A percentile compares a stretch with the other conserved stretches of the same genome.
Evolutionary conservation across 2,888 invertebrate species (phyloP).

Genomic region (Apotomis betuletana): DNA sequence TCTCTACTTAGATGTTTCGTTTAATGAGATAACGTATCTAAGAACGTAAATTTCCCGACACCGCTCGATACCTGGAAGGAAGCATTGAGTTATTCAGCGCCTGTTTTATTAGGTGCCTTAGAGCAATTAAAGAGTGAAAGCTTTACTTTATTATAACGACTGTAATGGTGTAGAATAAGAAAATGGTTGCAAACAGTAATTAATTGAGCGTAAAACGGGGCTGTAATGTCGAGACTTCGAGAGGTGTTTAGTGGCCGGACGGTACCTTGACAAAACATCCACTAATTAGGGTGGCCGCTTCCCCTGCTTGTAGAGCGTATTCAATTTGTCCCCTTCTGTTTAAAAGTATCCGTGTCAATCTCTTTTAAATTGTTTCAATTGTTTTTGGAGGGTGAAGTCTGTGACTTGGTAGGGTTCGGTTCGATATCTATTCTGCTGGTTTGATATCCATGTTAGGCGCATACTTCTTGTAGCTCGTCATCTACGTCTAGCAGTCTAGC

Average conservation of each 20-base stretch:
- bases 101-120: conserved; percentile 30
- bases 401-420: conserved; percentile 2
- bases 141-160: conserved; percentile 32
- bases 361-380: conserved; percentile 31
- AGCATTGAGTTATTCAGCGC: conserved; percentile 25
- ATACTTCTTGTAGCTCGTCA: neutral
- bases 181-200: conserved; percentile 33
- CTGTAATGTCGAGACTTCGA: conserved; percentile 31
- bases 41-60: conserved; percentile 21
- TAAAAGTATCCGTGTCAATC: conserved; percentile 35
- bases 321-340: conserved; percentile 31
- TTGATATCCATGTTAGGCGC: neutral
- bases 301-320: conserved; percentile 32
- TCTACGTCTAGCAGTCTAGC: neutral
- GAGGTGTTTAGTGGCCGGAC: conserved; percentile 37
- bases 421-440: neutral
- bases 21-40: conserved; percentile 2
- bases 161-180: conserved; percentile 33
- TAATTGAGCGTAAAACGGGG: conserved; percentile 33
- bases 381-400: conserved; percentile 31
- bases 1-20: neutral
- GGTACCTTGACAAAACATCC: conserved; percentile 31
- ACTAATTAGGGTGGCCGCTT: conserved; percentile 30
- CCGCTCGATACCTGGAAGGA: conserved; percentile 25
- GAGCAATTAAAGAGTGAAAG: conserved; percentile 26